Conservation (phyloP, 2,113 vertebrate species). For the Hucho hucho region DNA sequence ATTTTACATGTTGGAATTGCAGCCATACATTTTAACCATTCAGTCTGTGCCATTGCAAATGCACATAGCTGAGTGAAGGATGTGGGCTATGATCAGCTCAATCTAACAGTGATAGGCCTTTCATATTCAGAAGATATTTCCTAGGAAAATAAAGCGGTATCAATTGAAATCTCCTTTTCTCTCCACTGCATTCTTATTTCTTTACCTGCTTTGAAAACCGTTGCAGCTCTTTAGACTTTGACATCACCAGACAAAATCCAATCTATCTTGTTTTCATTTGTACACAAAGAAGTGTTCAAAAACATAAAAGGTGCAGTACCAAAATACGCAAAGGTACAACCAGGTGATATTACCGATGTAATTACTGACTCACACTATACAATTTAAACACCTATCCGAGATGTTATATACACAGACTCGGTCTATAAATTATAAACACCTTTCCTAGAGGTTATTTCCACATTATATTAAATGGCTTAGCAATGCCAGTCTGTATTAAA, state of each 20-base stretch:
- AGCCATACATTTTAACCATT: too few species aligned
- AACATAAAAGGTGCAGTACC: background rate
- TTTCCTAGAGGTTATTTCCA: too few species aligned
- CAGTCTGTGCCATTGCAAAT: too few species aligned
- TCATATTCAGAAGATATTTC: background rate
- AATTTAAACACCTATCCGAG: background rate
- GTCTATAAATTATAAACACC: too few species aligned
- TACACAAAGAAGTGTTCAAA: conserved; percentile 27
- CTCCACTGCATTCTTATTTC: background rate
- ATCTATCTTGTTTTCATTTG: conserved; percentile 22
- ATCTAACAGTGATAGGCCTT: background rate
- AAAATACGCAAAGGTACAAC: background rate
- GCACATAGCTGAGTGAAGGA: too few species aligned
- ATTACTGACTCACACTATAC: too few species aligned
- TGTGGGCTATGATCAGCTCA: too few species aligned
- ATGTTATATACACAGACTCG: background rate
- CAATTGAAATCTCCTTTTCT: background rate
- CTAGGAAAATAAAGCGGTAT: background rate
- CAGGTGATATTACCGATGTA: too few species aligned
- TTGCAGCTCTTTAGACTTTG: background rate
- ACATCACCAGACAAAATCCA: background rate
- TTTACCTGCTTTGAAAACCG: background rate
- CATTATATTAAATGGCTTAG: too few species aligned
- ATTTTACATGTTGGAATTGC: too few species aligned
- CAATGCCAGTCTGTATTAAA: too few species aligned